Base-by-base conservation (phyloP, 2,113 vertebrate genomes). In the Bothrops jararaca region DNA sequence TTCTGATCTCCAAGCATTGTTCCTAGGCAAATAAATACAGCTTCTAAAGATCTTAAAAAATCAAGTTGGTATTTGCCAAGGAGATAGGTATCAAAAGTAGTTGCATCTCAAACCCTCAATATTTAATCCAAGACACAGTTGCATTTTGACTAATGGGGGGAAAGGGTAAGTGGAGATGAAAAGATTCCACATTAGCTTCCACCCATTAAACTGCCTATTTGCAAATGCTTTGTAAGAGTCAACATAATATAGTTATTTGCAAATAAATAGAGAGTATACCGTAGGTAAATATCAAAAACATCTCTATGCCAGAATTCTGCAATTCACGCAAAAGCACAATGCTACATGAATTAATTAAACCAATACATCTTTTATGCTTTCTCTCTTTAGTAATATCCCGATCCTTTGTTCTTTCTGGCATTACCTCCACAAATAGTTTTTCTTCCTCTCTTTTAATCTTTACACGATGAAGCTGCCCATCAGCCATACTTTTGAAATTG, bases 391-490 rank as follows among this genome's bases (percentile, higher is more conserved):
- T 88, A 2, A 54, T 20, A 88, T 3, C 0, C 0, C 12, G 12
- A n/a, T 60, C 15, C 39, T 42, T 58, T 1, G 58, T 3, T 0
- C 12, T 11, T 4, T 89, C 48, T 3, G 18, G 0, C 15, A 11
- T 97, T 98, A 98, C 98, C 98, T 98, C 97, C 48, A 98, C 95
- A 94, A 96, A 97, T 58, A 98, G 94, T 9, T 91, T 90, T 48
- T 97, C 97, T 60, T 97, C 96, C 42, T 98, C 96, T 96, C 98
- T 97, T n/a, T 97, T 96, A 88, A 98, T 97, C 92, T 96, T 96
- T 89, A 98, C 26, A 0, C 94, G 96, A 52, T 98, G 98, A 48
- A 98, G 97, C 0, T 98, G 97, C 89, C 98, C 98, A 89, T 98
- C 97, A 18, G 98, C 98, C 97, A 98, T 93, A 91, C 42, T 98